Evolutionary conservation across 2,113 vertebrate genomes (phyloP).

Genomic region (Dinomys branickii): DNA sequence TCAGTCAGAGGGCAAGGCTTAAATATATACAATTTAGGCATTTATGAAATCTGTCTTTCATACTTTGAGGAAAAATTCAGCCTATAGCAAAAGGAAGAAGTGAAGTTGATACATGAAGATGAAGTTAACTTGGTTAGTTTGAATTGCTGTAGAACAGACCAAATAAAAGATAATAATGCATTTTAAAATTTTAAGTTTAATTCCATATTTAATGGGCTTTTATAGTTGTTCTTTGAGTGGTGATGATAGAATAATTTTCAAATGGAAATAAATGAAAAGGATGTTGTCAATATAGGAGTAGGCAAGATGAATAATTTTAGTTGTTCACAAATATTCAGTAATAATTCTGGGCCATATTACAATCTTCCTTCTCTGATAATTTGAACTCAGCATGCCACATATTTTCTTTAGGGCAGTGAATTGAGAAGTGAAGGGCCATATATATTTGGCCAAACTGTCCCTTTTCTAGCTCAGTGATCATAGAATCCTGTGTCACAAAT

Average conservation of each 20-base stretch:
- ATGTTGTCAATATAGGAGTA: neutral
- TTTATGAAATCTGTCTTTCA: neutral
- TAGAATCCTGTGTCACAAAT: neutral
- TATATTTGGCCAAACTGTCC: neutral
- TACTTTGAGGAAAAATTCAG: neutral
- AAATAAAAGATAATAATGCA: neutral
- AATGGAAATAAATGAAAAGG: neutral
- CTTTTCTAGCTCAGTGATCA: neutral
- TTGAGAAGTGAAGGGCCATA: neutral
- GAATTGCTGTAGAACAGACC: neutral
- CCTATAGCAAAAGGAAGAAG: neutral
- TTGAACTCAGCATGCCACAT: neutral
- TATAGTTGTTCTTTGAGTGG: neutral
- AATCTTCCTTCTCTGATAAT: neutral
- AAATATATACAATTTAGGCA: neutral
- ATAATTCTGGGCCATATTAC: neutral
- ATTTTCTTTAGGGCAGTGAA: neutral
- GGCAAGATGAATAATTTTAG: neutral
- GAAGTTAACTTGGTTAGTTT: neutral
- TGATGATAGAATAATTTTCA: neutral
- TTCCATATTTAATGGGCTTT: neutral
- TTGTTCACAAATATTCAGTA: neutral
- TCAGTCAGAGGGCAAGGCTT: neutral
- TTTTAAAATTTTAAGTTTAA: neutral
- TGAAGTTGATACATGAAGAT: neutral